These are phyloP conservation scores for Chaetorhynchus papuensis DNA, from an alignment of 2,113 vertebrate species.

Conservation along the genomic window DNA sequence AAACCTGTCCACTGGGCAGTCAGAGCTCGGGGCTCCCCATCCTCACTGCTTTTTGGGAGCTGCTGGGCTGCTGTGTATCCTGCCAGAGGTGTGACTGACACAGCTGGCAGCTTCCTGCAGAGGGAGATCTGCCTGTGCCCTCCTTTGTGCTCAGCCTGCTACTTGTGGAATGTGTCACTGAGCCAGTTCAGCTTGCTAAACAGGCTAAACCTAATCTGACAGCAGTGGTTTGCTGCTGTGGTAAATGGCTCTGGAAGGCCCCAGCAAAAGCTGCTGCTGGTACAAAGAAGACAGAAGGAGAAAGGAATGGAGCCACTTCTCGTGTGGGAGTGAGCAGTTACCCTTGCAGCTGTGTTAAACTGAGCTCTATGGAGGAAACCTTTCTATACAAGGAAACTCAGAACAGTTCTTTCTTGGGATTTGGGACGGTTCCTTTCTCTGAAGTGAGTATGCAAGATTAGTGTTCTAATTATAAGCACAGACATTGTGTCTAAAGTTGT, in stretches of 20 bases:
- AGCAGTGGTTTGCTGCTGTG: not conserved
- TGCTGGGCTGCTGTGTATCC: not conserved
- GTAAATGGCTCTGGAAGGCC: not conserved
- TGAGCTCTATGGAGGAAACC: not conserved
- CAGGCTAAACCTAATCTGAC: not conserved
- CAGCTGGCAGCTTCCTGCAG: not conserved
- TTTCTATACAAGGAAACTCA: not conserved
- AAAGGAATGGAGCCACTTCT: not conserved
- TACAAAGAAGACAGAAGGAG: not conserved
- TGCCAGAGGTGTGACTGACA: not conserved
- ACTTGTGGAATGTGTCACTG: not conserved
- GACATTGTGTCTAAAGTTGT: not conserved
- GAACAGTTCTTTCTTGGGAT: not conserved
- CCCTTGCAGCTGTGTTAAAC: not conserved
- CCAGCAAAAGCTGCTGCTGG: not conserved
- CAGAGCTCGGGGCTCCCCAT: fast-evolving
- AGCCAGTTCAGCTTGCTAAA: conserved; percentile 19
- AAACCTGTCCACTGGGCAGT: not conserved
- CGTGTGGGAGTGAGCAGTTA: not conserved
- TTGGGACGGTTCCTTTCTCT: not conserved
- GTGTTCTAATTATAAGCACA: not conserved
- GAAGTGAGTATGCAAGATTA: not conserved
- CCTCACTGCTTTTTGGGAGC: not conserved
- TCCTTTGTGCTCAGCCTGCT: not conserved
- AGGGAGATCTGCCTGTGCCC: not conserved